phyloP scores from a whole-genome alignment of 2,888 invertebrate species.

The Emesis furor region DNA sequence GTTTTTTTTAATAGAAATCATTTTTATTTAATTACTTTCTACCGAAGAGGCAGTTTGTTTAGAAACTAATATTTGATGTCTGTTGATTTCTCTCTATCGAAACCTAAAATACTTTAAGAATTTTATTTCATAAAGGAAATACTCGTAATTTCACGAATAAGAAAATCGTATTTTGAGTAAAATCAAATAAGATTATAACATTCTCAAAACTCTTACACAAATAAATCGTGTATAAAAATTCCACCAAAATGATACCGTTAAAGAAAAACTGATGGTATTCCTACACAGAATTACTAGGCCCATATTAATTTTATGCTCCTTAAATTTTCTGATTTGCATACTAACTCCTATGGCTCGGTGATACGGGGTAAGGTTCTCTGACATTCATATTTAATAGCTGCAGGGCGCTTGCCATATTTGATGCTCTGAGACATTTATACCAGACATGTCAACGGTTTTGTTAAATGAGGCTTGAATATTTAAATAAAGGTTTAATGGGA shows the following conservation, averaged over 20 bases:
- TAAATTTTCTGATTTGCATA: neutral
- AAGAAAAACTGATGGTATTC: conserved; percentile 29
- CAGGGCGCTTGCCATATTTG: conserved; percentile 58
- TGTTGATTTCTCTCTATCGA: too few species aligned
- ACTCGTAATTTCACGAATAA: too few species aligned
- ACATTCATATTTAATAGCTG: conserved; percentile 6
- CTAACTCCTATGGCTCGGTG: neutral
- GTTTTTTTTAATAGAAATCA: too few species aligned
- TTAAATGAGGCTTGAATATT: conserved; percentile 70
- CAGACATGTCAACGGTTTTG: conserved; percentile 77
- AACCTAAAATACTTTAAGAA: too few species aligned
- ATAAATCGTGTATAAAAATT: conserved; percentile 24
- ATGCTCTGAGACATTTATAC: conserved; percentile 77
- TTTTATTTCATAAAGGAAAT: too few species aligned
- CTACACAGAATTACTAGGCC: conserved; percentile 9
- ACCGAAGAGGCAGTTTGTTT: too few species aligned
- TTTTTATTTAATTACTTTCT: too few species aligned
- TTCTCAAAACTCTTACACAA: too few species aligned
- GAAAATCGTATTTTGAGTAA: too few species aligned
- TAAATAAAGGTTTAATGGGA: too few species aligned
- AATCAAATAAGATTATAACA: too few species aligned
- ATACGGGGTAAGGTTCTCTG: neutral
- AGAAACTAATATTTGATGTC: too few species aligned
- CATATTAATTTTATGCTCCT: conserved; percentile 9
- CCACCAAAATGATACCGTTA: conserved; percentile 56